phyloP scores from a whole-genome alignment of 2,113 vertebrate genomes.

The Sterna hirundo region DNA sequence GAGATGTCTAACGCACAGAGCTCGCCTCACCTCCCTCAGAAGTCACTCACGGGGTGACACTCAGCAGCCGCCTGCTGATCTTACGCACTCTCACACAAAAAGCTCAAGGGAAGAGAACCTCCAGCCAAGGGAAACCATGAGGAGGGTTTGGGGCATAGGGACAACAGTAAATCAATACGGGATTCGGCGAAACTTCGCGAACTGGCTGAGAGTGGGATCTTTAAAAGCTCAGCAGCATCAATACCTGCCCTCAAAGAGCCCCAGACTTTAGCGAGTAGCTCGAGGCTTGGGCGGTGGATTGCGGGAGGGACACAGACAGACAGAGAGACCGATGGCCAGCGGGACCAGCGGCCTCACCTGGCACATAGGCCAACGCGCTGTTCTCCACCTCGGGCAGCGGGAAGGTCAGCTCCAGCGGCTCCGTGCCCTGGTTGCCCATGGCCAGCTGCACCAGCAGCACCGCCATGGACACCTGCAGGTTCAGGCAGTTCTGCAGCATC shows the following conservation, averaged over 20 bases:
- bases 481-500: constrained; percentile 95
- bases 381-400: constrained; percentile 82
- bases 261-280: neutral
- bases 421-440: constrained; percentile 83
- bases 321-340: neutral
- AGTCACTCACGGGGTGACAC: neutral
- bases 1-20: rapidly evolving
- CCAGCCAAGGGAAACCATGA: neutral
- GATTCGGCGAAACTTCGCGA: neutral
- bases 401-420: constrained; percentile 84
- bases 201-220: rapidly evolving
- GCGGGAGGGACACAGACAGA: neutral
- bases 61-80: neutral
- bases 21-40: neutral
- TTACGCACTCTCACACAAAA: neutral
- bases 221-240: neutral
- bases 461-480: constrained; percentile 92
- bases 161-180: neutral
- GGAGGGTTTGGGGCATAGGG: neutral
- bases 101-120: neutral
- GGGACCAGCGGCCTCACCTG: constrained; percentile 76
- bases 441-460: constrained; percentile 91
- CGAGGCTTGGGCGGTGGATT: too few species aligned
- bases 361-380: constrained; percentile 86
- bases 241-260: neutral